Evolutionary conservation across 2,113 vertebrate species (phyloP), one percentile per base, ranked within the genome.

Genomic region (Sarotherodon lohbergeri): DNA sequence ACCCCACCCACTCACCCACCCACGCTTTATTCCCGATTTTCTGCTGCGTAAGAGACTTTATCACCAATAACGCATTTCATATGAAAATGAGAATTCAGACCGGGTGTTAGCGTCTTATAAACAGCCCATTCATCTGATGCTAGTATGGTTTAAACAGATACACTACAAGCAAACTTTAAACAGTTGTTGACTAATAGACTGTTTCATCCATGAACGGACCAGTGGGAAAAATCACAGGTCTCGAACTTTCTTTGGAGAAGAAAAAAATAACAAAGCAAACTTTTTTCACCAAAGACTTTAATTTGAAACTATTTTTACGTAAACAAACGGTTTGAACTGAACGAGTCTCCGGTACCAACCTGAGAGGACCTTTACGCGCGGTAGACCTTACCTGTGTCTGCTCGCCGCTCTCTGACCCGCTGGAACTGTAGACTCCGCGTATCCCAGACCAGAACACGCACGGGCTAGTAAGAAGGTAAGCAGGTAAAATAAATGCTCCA

Each of bases 381-480:
- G 82, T 12, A 3, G 39, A 1, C 22, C 90, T 43, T 93, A 97
- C 96, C 96, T 96, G 95, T 97, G 96, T 91, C 96, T 94, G 90
- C 96, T 97, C 8, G 96, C 94, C 4, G 94, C 95, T 78, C 96
- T 91, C 85, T 94, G 95, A 29, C 93, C 93, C 10, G 88, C 83
- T 73, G 91, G 95, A 3, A 94, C 2, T 2, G 83, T 86, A 82
- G 86, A 86, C 56, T 96, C 95, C 32, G 85, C 48, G 4, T 95
- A 95, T 46, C 95, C 96, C 1, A 95, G 93, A 88, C 87, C 93
- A 81, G 71, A 89, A 4, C 90, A 83, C 1, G 29, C 32, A 63
- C 86, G 91, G 19, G 55, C 52, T 16, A 95, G 17, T 48, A 52
- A 19, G 57, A 95, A 82, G 55, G 56, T 71, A 1, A 95, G 43